Evolutionary conservation across 2,113 vertebrate genomes (phyloP).

Genomic region (Bucco capensis): DNA sequence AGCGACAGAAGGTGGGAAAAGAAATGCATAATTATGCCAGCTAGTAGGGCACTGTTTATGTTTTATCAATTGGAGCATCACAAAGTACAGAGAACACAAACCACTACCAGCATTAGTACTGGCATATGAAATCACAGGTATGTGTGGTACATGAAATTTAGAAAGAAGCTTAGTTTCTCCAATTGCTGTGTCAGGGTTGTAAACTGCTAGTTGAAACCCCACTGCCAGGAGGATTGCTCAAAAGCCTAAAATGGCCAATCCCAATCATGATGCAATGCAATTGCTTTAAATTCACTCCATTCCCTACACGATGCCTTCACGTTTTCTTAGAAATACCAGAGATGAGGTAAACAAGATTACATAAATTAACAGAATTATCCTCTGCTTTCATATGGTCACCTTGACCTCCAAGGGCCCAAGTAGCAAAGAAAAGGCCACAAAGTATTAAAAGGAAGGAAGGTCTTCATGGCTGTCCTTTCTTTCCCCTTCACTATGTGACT

Average conservation of each 20-base stretch:
- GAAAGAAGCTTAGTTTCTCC: not conserved
- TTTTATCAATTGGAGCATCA: not conserved
- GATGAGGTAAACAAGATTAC: not conserved
- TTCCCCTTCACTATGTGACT: conserved; percentile 68
- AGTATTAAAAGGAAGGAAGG: not conserved
- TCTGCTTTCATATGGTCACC: not conserved
- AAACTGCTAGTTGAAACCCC: not conserved
- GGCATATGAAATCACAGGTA: not conserved
- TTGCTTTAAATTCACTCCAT: not conserved
- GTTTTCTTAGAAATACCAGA: not conserved
- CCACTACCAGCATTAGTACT: not conserved
- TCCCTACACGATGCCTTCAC: not conserved
- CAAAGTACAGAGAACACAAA: conserved; percentile 1
- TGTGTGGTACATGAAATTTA: not conserved
- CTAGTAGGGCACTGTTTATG: not conserved
- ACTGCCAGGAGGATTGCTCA: not conserved
- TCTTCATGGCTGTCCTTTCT: conserved; percentile 50
- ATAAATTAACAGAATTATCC: not conserved
- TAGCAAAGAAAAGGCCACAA: not conserved
- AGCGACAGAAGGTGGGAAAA: conserved; percentile 59
- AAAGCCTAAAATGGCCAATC: not conserved
- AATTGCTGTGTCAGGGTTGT: not conserved
- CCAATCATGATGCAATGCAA: not conserved
- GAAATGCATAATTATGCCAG: conserved; percentile 32
- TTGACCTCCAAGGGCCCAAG: not conserved